Conservation (phyloP, 2,888 invertebrate genomes). For the Hirtodrosophila duncani region DNA sequence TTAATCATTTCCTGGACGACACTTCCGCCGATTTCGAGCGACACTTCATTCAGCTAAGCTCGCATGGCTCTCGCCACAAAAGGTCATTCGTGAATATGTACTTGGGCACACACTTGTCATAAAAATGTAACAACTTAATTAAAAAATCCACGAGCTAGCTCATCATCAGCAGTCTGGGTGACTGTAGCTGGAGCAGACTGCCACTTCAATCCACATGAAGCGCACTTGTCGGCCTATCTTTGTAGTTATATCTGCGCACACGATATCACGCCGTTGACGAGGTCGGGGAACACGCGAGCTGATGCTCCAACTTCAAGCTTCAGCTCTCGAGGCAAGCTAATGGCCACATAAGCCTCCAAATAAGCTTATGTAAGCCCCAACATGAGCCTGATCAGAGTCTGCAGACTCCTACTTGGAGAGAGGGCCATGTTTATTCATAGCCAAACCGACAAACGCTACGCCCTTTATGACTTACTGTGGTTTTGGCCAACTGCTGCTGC, state of each 20-base stretch:
- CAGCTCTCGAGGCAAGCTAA: too few relatives aligned
- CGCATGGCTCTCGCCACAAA: too few relatives aligned
- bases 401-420: background rate
- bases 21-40: constrained; percentile 35
- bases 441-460: constrained; percentile 9
- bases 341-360: constrained; percentile 41
- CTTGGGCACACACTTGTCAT: too few relatives aligned
- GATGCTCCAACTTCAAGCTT: too few relatives aligned
- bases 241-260: constrained; percentile 50
- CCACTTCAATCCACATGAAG: constrained; percentile 24
- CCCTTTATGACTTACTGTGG: too few relatives aligned
- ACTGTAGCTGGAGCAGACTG: constrained; percentile 33
- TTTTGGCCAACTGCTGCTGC: too few relatives aligned
- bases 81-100: constrained; percentile 32
- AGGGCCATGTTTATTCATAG: constrained; percentile 57
- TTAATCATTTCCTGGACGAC: constrained; percentile 55
- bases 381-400: constrained; percentile 20
- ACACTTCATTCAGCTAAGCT: constrained; percentile 13
- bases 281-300: constrained; percentile 53
- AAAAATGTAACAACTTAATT: constrained; percentile 56
- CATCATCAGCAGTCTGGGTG: too few relatives aligned
- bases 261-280: constrained; percentile 48
- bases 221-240: constrained; percentile 48
- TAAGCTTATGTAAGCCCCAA: constrained; percentile 56
- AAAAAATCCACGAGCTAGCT: too few relatives aligned